Percentiles rank a stretch among this genome's conserved stretches.
Evolutionary conservation across 2,888 invertebrate genomes (phyloP).

Genomic region (Chymomyza caudatula): DNA sequence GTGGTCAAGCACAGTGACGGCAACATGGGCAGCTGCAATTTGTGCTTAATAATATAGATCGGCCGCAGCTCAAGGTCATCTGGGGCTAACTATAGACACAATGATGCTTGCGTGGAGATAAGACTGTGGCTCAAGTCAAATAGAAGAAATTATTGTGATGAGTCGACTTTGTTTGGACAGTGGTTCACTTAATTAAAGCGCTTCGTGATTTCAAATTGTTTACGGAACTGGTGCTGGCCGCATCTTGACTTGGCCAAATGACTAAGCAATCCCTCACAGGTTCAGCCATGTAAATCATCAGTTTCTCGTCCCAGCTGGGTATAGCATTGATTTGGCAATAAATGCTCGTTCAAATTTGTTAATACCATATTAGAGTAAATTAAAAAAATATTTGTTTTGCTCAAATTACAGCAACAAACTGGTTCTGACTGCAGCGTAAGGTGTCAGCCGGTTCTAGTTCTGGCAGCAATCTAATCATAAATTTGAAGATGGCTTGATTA

Average conservation of each 20-base stretch:
- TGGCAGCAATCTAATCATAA: constrained; percentile 29
- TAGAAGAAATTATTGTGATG: constrained; percentile 37
- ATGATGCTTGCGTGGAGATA: not conserved
- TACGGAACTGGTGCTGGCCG: constrained; percentile 9
- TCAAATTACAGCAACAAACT: constrained; percentile 8
- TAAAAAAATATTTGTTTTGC: not conserved
- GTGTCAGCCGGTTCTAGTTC: constrained; percentile 36
- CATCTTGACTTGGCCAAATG: not conserved
- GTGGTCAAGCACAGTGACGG: constrained; percentile 33
- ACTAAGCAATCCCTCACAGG: not conserved
- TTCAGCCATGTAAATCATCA: not conserved
- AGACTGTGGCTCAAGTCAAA: not conserved
- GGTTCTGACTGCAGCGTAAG: constrained; percentile 20
- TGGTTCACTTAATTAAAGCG: constrained; percentile 5
- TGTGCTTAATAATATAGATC: constrained; percentile 13
- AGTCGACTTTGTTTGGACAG: not conserved
- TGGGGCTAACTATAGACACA: constrained; percentile 25
- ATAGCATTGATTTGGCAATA: not conserved
- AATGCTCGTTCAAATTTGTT: not conserved
- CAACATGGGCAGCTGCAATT: constrained; percentile 8
- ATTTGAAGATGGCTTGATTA: constrained; percentile 44
- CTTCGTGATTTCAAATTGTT: constrained; percentile 13
- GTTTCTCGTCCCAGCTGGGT: not conserved
- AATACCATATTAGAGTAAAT: not conserved
- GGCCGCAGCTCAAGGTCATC: constrained; percentile 35